Percentiles rank a stretch among this genome's conserved stretches.
Conservation (phyloP, 2,797 vertebrate genomes). For the Harpagifer antarcticus region DNA sequence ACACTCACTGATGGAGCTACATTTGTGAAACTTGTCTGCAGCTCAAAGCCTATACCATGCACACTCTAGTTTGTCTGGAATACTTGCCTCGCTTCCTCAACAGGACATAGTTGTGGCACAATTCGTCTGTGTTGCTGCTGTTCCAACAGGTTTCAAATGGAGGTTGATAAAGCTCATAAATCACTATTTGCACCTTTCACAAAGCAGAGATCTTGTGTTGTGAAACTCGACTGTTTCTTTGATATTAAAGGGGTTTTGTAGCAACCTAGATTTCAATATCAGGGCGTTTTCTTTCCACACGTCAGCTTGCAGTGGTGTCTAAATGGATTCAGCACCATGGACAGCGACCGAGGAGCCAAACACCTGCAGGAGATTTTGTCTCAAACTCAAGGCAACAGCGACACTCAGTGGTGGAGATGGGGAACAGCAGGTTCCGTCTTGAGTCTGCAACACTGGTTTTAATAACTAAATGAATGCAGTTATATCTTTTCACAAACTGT, state of each 20-base stretch:
- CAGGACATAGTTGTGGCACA: not conserved
- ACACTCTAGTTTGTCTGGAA: no score
- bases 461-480: not conserved
- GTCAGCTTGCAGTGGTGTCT: not conserved
- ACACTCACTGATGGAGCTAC: not conserved
- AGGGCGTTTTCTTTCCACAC: not conserved
- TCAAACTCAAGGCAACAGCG: conserved; percentile 24
- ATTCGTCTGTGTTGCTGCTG: not conserved
- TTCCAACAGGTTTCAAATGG: no score
- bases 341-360: conserved; percentile 40
- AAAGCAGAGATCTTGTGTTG: not conserved
- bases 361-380: not conserved
- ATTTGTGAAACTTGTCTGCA: not conserved
- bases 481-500: not conserved
- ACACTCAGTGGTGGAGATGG: conserved; percentile 6
- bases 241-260: not conserved
- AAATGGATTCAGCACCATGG: conserved; percentile 61
- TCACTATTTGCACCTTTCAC: not conserved
- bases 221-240: not conserved
- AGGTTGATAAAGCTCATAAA: not conserved
- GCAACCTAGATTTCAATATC: no score
- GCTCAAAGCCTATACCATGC: no score
- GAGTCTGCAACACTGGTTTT: not conserved
- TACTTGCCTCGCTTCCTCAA: not conserved
- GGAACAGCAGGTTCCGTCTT: not conserved